Conservation (phyloP, 2,797 vertebrate species). For the Caiman crocodilus region DNA sequence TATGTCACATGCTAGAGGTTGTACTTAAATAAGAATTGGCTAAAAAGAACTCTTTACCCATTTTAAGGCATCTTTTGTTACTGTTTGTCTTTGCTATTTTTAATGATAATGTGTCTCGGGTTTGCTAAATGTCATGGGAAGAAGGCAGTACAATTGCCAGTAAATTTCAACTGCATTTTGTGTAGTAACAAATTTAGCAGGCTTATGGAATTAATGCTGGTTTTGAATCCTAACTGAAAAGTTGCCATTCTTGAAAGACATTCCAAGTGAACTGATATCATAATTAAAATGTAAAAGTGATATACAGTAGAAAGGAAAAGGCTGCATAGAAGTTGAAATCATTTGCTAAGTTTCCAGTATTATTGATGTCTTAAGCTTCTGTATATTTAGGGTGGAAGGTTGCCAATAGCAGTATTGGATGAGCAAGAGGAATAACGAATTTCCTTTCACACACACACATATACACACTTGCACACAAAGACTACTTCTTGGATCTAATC, state of each 20-base stretch:
- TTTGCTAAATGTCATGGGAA: neutral
- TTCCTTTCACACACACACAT: neutral
- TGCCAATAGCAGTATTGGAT: constrained; percentile 23
- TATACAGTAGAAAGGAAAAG: accelerated
- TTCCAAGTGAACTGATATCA: neutral
- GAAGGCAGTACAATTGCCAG: neutral
- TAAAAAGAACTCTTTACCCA: neutral
- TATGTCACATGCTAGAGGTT: accelerated
- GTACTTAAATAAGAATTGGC: neutral
- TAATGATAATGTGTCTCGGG: neutral
- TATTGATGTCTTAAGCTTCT: neutral
- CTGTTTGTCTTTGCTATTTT: neutral
- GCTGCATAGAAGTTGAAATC: constrained; percentile 7
- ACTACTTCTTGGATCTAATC: constrained; percentile 35
- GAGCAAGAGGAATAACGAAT: constrained; percentile 54
- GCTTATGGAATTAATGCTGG: neutral
- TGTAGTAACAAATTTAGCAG: neutral
- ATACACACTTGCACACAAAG: neutral
- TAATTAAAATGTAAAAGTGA: neutral
- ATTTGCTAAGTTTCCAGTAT: constrained; percentile 1
- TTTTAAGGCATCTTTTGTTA: neutral
- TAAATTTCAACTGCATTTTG: neutral
- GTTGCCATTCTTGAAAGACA: neutral
- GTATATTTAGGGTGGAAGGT: accelerated
- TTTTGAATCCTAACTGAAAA: neutral